phyloP scores from a whole-genome alignment of 2,797 vertebrate species.

The Anguilla anguilla region DNA sequence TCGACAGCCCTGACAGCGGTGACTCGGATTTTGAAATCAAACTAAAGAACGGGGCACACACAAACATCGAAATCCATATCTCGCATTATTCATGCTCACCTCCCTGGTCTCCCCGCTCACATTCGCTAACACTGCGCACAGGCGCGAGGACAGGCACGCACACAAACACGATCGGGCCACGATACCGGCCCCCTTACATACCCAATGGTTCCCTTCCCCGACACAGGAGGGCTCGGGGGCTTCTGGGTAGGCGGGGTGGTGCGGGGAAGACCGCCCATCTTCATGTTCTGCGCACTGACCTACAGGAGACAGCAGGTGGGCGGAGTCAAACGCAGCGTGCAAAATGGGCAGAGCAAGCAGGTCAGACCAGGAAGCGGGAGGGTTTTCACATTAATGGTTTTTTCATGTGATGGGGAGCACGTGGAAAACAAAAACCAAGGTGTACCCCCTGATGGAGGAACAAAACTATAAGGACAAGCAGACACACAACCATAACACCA shows the following conservation, averaged over 20 bases:
- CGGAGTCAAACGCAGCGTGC: slow-evolving; percentile 14
- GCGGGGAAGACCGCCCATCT: slow-evolving; percentile 89
- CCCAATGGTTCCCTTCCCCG: slow-evolving; percentile 97
- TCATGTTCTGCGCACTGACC: slow-evolving; percentile 99
- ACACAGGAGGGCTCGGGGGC: slow-evolving; percentile 93
- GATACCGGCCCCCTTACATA: slow-evolving; percentile 66
- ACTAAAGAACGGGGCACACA: neutral
- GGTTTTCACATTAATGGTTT: neutral
- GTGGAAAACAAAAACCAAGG: neutral
- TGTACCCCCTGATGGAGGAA: neutral
- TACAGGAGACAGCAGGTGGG: slow-evolving; percentile 55
- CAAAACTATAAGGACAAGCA: neutral
- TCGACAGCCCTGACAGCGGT: neutral
- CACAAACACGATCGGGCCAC: neutral
- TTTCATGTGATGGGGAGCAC: neutral
- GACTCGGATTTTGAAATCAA: neutral
- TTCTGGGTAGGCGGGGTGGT: slow-evolving; percentile 98
- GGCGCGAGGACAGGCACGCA: neutral
- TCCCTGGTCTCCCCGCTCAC: neutral
- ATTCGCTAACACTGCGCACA: neutral
- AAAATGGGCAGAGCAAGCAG: neutral
- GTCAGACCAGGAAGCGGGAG: neutral
- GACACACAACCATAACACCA: slow-evolving; percentile 22
- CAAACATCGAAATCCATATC: neutral
- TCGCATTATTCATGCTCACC: neutral